Percentiles rank a stretch among this genome's conserved stretches.
Evolutionary conservation across 2,113 vertebrate genomes (phyloP).

Genomic region (Mustelus asterias): DNA sequence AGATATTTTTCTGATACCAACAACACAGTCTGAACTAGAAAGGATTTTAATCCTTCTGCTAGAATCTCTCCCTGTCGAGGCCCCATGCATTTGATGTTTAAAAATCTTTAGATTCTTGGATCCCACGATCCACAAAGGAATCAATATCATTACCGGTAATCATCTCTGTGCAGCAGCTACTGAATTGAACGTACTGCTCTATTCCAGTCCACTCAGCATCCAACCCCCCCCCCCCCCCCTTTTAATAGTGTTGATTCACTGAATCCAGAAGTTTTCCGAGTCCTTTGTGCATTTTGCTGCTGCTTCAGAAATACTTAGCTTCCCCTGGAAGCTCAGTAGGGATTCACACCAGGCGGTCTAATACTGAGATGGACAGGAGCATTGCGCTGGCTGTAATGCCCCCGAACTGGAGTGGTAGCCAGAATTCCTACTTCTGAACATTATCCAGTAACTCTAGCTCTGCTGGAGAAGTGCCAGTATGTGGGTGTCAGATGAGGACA

Average conservation of each 20-base stretch:
- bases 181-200: not conserved
- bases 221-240: no score
- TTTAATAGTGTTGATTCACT: not conserved
- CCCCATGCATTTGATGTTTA: not conserved
- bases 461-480: not conserved
- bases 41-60: not conserved
- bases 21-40: not conserved
- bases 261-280: not conserved
- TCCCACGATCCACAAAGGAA: not conserved
- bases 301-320: slow-evolving; percentile 10
- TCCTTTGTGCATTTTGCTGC: not conserved
- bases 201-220: not conserved
- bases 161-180: not conserved
- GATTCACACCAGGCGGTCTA: not conserved
- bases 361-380: not conserved
- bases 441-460: not conserved
- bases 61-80: not conserved
- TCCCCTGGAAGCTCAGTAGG: not conserved
- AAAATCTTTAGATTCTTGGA: not conserved
- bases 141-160: not conserved
- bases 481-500: not conserved
- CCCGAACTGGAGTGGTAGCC: not conserved
- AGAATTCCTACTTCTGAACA: no score
- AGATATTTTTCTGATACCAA: not conserved
- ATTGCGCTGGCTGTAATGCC: not conserved